phyloP scores from a whole-genome alignment of 2,797 vertebrate genomes.

The Oryzias dopingdopingensis region DNA sequence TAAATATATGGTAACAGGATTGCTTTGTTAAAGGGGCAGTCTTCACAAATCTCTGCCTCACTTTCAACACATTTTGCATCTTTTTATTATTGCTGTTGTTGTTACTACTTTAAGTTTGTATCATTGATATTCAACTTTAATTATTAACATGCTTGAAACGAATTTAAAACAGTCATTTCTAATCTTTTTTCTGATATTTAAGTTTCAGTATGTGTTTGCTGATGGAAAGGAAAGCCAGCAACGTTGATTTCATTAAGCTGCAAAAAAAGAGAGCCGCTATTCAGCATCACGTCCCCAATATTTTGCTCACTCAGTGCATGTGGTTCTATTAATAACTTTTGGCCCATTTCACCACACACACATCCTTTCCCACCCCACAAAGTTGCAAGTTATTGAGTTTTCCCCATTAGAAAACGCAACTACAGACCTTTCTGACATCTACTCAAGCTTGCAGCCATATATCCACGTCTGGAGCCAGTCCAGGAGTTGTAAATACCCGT shows the following conservation, averaged over 20 bases:
- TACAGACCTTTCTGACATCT: conserved; percentile 52
- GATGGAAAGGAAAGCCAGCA: not conserved
- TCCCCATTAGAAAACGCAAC: conserved; percentile 50
- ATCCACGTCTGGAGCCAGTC: conserved; percentile 49
- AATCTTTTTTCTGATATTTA: conserved; percentile 11
- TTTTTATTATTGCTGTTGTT: no score
- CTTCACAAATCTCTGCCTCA: no score
- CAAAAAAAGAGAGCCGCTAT: conserved; percentile 13
- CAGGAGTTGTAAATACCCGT: conserved; percentile 51
- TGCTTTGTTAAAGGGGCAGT: no score
- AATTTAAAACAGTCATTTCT: conserved; percentile 4
- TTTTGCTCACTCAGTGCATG: conserved; percentile 32
- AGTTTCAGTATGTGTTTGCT: not conserved
- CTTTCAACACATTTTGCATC: no score
- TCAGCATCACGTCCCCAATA: conserved; percentile 26
- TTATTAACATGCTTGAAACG: no score
- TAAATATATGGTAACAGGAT: no score
- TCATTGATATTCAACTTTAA: no score
- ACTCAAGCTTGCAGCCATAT: conserved; percentile 51
- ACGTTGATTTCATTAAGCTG: conserved; percentile 16
- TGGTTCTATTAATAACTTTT: conserved; percentile 28
- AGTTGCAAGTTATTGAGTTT: conserved; percentile 45
- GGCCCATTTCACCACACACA: conserved; percentile 23
- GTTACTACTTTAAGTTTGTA: no score
- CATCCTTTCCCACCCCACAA: conserved; percentile 33